Base-by-base conservation (phyloP, 2,113 vertebrate species). In the Dromaius novaehollandiae region DNA sequence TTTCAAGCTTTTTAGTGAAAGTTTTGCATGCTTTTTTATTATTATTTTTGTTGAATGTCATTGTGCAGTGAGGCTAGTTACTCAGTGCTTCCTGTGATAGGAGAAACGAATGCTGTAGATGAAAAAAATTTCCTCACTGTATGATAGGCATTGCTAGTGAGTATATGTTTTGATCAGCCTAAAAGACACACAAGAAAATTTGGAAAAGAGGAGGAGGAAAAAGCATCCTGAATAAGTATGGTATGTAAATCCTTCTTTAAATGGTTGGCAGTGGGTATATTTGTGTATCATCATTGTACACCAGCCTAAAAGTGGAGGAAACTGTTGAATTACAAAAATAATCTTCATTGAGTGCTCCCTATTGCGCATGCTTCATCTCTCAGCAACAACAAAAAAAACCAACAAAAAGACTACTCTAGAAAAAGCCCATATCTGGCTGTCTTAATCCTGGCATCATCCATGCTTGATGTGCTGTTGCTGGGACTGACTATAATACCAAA, bases 371-470 rank as follows among this genome's bases (percentile, higher is more conserved):
- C 16, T 42, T 82, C 48, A 11, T 44, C 92, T 88, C 73, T 42
- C 63, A 89, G 70, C 16, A 71, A 7, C 5, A 86, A 60, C 50
- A 53, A 55, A 53, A 26, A 42, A 91, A 40, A 42, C 9, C 19
- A 50, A 32, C 7, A 18, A 44, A 40, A 46, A 25, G 11, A 15
- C 28, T n/a, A 9, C 7, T 58, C 6, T 0, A 0, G 42, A 15
- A 74, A 84, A 56, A 63, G 8, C 5, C 7, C 4, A 34, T 32
- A 60, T 34, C 55, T 88, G 36, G 55, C 17, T 70, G 7, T 88
- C 24, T 77, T 79, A 20, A 51, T 60, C 21, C 18, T 79, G 40
- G 50, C 6, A 16, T 30, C 3, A 19, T 28, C 3, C 1, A 11
- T 58, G 8, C 64, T 75, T 53, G 18, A 68, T 46, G 30, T 6